Evolutionary conservation across 2,113 vertebrate genomes (phyloP), one percentile per base, ranked within the genome.

Genomic region (Sinosuthora webbiana): DNA sequence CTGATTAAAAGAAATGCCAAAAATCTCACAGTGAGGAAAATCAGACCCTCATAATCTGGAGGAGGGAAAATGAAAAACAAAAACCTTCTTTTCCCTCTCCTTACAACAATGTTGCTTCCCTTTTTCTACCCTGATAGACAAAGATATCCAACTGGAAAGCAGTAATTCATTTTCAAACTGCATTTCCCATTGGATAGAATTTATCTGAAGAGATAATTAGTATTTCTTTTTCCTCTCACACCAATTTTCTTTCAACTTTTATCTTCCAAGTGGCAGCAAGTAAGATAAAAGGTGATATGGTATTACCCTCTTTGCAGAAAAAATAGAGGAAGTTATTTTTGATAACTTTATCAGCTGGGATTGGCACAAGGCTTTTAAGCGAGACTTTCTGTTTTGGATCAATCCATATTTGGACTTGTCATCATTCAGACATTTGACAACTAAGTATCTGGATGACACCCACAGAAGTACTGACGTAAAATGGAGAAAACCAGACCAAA

Each of bases 1-100:
- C 52, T 65, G 76, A 85, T 79, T 84, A 88, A 94, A 95, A 60
- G 37, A 91, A 92, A 92, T 31, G 23, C 37, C 56, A 65, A 90
- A 91, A 78, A 37, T 20, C 41, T 80, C 49, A 37, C 35, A 59
- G 14, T 21, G 60, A 90, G 42, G 68, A 91, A 94, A 88, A 86
- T 50, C 65, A 93, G 78, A 64, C 42, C 12, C 30, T 93, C 22
- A 13, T 67, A 78, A 83, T 19, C 5, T 27, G 35, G 35, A 94
- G 31, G 24, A 86, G 25, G 39, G 24, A 87, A 92, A 92, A 79
- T 27, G 39, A 69, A 92, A 91, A 91, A 27, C 19, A 78, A 27
- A 82, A 20, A 10, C 7, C 27, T 77, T 19, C 35, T 76, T 85
- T 88, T 74, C 33, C 28, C 11, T 74, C 39, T 77, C 39, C 56